Conservation (phyloP, 1,140 invertebrate species). For the Battus philenor region DNA sequence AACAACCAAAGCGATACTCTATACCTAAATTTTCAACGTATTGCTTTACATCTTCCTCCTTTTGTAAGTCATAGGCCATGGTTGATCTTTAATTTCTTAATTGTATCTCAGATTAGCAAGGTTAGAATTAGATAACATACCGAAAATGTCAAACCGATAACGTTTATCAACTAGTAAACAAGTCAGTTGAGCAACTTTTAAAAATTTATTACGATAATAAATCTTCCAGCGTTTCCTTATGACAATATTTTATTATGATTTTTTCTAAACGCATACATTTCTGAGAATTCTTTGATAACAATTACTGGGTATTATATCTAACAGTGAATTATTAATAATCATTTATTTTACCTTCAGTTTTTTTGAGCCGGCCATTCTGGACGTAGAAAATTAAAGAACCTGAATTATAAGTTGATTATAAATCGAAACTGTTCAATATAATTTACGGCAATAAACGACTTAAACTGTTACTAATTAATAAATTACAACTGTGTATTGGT, state of each 20-base stretch:
- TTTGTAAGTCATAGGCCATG: constrained; percentile 83
- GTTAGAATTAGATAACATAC: constrained; percentile 58
- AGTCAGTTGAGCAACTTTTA: constrained; percentile 35
- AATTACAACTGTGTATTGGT: not conserved
- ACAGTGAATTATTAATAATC: too few species aligned
- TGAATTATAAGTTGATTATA: too few species aligned
- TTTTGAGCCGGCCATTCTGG: constrained; percentile 21
- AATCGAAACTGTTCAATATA: too few species aligned
- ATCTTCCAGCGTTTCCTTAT: not conserved
- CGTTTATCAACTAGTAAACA: constrained; percentile 46
- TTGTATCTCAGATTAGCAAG: constrained; percentile 15
- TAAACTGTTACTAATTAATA: constrained; percentile 3
- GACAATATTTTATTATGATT: too few species aligned
- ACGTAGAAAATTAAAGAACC: too few species aligned
- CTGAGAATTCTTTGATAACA: too few species aligned
- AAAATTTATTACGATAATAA: constrained; percentile 5
- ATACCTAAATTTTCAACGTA: constrained; percentile 92
- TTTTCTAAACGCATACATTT: too few species aligned
- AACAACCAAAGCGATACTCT: constrained; percentile 95
- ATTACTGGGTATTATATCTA: not conserved
- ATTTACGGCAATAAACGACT: too few species aligned
- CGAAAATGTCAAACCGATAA: constrained; percentile 53
- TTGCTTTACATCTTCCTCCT: constrained; percentile 89
- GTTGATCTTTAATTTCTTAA: constrained; percentile 30
- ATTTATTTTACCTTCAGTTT: constrained; percentile 21